Evolutionary conservation across 2,888 invertebrate genomes (phyloP).

Genomic region (Odontocerum albicorne): DNA sequence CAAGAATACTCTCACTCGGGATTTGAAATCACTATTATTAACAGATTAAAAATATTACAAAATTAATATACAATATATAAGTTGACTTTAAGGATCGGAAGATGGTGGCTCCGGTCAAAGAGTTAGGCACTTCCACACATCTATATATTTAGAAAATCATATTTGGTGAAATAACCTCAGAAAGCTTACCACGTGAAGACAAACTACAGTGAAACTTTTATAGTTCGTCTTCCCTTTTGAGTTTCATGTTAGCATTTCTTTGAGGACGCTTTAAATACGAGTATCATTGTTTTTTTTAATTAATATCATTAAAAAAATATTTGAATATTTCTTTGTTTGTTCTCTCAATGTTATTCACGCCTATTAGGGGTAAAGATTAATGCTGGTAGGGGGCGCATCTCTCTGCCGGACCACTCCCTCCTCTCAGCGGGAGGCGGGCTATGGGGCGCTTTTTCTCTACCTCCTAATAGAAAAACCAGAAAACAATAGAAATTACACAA

Average conservation of each 20-base stretch:
- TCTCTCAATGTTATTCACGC: background rate
- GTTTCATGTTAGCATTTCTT: background rate
- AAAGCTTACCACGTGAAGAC: too few relatives aligned
- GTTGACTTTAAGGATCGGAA: too few relatives aligned
- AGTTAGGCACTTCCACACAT: constrained; percentile 2
- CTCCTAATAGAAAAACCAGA: constrained; percentile 12
- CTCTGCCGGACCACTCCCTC: constrained; percentile 34
- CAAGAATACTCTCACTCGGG: too few relatives aligned
- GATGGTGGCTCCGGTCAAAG: too few relatives aligned
- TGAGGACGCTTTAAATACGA: background rate
- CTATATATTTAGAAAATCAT: too few relatives aligned
- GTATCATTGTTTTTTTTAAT: background rate
- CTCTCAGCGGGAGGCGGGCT: constrained; percentile 18
- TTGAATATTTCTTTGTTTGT: background rate
- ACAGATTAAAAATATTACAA: too few relatives aligned
- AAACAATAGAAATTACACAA: constrained; percentile 25
- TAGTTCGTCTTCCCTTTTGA: too few relatives aligned
- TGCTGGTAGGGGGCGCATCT: constrained; percentile 31
- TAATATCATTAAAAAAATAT: background rate
- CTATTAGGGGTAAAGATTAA: constrained; percentile 29
- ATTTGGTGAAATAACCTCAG: too few relatives aligned
- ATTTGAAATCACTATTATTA: too few relatives aligned
- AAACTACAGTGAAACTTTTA: too few relatives aligned
- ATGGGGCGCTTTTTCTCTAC: constrained; percentile 11
- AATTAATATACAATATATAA: too few relatives aligned